phyloP scores from a whole-genome alignment of 2,888 invertebrate species.

The Drosophila aldrichi region DNA sequence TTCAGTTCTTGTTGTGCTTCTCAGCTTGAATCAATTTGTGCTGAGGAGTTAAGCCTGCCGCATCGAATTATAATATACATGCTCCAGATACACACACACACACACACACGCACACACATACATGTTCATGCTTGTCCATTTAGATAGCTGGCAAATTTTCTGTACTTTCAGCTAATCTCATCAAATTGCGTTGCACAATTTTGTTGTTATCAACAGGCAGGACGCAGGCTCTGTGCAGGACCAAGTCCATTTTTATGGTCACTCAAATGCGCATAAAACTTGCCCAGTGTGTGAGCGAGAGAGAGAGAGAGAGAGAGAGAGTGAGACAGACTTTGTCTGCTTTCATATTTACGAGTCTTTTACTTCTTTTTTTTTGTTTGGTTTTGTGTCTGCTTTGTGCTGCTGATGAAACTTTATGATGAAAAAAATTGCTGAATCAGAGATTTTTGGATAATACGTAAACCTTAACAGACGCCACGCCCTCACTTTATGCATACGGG shows the following conservation, averaged over 20 bases:
- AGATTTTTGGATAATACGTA: constrained; percentile 36
- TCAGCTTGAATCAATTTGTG: constrained; percentile 53
- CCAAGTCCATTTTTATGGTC: constrained; percentile 69
- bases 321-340: constrained; percentile 21
- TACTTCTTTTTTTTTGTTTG: constrained; percentile 8
- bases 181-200: constrained; percentile 70
- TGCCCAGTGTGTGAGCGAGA: constrained; percentile 15
- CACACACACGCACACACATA: too few species aligned
- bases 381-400: constrained; percentile 32
- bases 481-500: too few species aligned
- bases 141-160: constrained; percentile 15
- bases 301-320: constrained; percentile 18
- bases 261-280: constrained; percentile 75
- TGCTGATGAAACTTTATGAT: constrained; percentile 84
- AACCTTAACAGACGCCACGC: background rate
- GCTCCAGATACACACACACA: constrained; percentile 22
- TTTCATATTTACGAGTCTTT: constrained; percentile 67
- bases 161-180: constrained; percentile 56
- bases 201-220: constrained; percentile 65
- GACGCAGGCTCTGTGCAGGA: constrained; percentile 39
- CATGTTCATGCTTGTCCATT: background rate
- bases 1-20: constrained; percentile 6
- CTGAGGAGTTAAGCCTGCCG: constrained; percentile 32
- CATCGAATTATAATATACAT: constrained; percentile 64
- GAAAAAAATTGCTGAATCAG: constrained; percentile 81